phyloP scores from a whole-genome alignment of 2,888 invertebrate species.

The Synergus itoensis region DNA sequence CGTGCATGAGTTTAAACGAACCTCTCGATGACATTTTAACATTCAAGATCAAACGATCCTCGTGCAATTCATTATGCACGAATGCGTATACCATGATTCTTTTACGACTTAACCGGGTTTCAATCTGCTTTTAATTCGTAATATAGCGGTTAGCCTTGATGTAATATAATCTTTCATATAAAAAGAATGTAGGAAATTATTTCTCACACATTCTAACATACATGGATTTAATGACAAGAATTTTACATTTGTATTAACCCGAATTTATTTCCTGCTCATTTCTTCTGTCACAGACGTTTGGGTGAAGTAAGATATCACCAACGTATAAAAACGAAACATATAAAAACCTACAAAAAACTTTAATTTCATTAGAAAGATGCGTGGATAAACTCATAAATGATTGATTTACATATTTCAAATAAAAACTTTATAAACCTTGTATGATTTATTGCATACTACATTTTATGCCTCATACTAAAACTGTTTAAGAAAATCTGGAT shows the following conservation, averaged over 20 bases:
- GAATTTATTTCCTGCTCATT: neutral
- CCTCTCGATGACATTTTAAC: conserved; percentile 40
- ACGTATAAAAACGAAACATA: neutral
- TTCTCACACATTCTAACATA: conserved; percentile 36
- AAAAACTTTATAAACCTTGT: conserved; percentile 16
- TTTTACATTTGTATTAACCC: neutral
- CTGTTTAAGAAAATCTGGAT: neutral
- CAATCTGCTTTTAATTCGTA: conserved; percentile 39
- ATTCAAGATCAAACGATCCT: conserved; percentile 42
- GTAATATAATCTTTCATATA: conserved; percentile 38
- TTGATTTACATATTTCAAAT: conserved; percentile 30
- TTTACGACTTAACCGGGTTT: conserved; percentile 37
- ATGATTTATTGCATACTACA: conserved; percentile 20
- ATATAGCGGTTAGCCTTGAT: conserved; percentile 35
- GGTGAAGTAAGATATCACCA: neutral
- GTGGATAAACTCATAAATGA: conserved; percentile 24
- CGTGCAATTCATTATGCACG: conserved; percentile 34
- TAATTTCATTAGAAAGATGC: neutral
- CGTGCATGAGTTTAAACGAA: conserved; percentile 30
- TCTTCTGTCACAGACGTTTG: neutral
- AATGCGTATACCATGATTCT: conserved; percentile 36
- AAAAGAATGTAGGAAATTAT: conserved; percentile 30
- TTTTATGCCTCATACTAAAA: conserved; percentile 31
- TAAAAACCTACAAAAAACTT: neutral
- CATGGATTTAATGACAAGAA: neutral